Base-by-base conservation (phyloP, 1,140 invertebrate species). In the Diuraphis noxia region DNA sequence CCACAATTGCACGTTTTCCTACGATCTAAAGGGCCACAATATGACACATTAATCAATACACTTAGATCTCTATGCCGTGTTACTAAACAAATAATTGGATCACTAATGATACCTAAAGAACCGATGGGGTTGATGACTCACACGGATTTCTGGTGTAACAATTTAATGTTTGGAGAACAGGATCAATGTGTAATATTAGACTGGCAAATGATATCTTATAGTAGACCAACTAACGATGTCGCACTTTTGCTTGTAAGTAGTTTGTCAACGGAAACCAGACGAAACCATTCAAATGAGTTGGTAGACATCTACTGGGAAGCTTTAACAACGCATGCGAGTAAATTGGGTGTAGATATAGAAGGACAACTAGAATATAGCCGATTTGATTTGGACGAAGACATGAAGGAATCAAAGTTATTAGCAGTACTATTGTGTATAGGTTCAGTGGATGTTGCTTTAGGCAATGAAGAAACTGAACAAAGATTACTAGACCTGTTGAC, bases 141-240 rank as follows among this genome's bases (percentile, higher is more conserved):
- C 93, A 97, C 96, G 0, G 97, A 97, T 93, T 97, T 97, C 93
- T 97, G 96, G 96, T 96, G 96, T 93, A 97, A 97, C 92, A 97
- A 97, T 94, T 94, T 97, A 17, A 94, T 97, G 91, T 97, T 97
- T 93, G 95, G 95, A 92, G 94, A 95, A 72, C 94, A 94, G 49
- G 92, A 92, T 38, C 38, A 91, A 10, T 97, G 96, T 93, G 95
- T 95, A 38, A 96, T 97, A 38, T 93, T 97, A 34, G 96, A 97
- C 93, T 97, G 96, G 96, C 96, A 97, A 94, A 97, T 97, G 96
- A 96, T 97, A 88, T 97, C 96, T 0, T 95, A 96, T 92, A 96
- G 96, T 90, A 94, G 96, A 92, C 96, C 96, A 2, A 96, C 96
- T n/a, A 97, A 97, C 93, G 97, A 97, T 93, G 94, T 97, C 0